phyloP scores from a whole-genome alignment of 1,140 invertebrate species.

The Drosophila aff. region DNA sequence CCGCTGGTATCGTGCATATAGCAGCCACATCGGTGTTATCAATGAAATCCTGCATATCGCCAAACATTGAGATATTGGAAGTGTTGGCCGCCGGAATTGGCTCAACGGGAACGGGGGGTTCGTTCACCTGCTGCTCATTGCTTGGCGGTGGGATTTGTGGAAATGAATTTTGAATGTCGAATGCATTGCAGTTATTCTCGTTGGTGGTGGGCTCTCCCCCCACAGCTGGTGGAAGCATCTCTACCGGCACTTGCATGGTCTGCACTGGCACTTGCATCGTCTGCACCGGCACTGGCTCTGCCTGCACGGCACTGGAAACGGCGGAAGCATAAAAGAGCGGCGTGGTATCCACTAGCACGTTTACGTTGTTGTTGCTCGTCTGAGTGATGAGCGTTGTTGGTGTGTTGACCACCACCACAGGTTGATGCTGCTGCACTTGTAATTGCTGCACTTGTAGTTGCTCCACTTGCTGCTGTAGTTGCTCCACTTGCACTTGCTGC shows the following conservation, averaged over 20 bases:
- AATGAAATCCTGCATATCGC: slow-evolving; percentile 76
- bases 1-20: slow-evolving; percentile 72
- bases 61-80: slow-evolving; percentile 50
- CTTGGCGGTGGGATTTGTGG: slow-evolving; percentile 26
- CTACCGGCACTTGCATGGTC: neutral
- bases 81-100: slow-evolving; percentile 22
- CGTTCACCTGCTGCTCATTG: slow-evolving; percentile 17
- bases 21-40: slow-evolving; percentile 73
- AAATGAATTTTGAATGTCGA: slow-evolving; percentile 38
- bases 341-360: slow-evolving; percentile 63
- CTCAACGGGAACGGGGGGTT: neutral
- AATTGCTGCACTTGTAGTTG: too few species aligned
- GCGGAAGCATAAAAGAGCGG: slow-evolving; percentile 58
- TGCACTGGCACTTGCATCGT: neutral
- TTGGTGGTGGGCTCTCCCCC: neutral
- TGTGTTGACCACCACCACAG: slow-evolving; percentile 6
- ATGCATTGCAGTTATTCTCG: slow-evolving; percentile 9
- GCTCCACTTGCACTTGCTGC: too few species aligned
- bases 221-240: neutral
- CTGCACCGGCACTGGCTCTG: neutral
- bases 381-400: slow-evolving; percentile 38
- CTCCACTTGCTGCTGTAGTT: too few species aligned
- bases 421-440: neutral
- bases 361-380: slow-evolving; percentile 42
- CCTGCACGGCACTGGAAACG: neutral